phyloP scores from a whole-genome alignment of 2,797 vertebrate species.

The Myripristis jacobus region DNA sequence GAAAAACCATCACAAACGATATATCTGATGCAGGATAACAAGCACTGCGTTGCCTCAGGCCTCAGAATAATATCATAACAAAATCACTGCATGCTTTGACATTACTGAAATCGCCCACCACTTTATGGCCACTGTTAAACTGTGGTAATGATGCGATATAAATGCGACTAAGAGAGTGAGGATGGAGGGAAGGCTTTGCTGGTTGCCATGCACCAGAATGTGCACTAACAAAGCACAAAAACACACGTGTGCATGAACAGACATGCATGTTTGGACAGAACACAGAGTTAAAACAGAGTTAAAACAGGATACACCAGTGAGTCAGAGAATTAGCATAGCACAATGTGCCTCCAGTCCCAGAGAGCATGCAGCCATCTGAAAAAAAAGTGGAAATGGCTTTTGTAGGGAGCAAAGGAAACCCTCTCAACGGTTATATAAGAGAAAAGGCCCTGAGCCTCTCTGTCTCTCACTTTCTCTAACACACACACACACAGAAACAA shows the following conservation, averaged over 20 bases:
- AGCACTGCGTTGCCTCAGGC: constrained; percentile 31
- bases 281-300: constrained; percentile 23
- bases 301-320: constrained; percentile 69
- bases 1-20: constrained; percentile 41
- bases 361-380: constrained; percentile 63
- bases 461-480: constrained; percentile 21
- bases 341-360: constrained; percentile 40
- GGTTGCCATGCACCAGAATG: constrained; percentile 30
- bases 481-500: constrained; percentile 44
- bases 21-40: constrained; percentile 44
- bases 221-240: constrained; percentile 22
- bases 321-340: constrained; percentile 53
- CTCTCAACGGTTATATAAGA: constrained; percentile 75
- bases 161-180: not conserved
- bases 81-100: constrained; percentile 48
- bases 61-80: constrained; percentile 37
- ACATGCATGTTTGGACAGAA: constrained; percentile 45
- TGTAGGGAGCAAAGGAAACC: constrained; percentile 65
- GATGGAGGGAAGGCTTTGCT: constrained; percentile 31
- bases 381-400: constrained; percentile 64
- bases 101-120: constrained; percentile 33
- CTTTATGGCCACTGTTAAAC: constrained; percentile 27
- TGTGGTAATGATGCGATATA: constrained; percentile 6
- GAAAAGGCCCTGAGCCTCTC: constrained; percentile 64
- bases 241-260: constrained; percentile 46